A percentile compares a stretch with the other conserved stretches of the same genome.
Evolutionary conservation across 2,113 vertebrate genomes (phyloP).

Genomic region (Bungarus multicinctus): DNA sequence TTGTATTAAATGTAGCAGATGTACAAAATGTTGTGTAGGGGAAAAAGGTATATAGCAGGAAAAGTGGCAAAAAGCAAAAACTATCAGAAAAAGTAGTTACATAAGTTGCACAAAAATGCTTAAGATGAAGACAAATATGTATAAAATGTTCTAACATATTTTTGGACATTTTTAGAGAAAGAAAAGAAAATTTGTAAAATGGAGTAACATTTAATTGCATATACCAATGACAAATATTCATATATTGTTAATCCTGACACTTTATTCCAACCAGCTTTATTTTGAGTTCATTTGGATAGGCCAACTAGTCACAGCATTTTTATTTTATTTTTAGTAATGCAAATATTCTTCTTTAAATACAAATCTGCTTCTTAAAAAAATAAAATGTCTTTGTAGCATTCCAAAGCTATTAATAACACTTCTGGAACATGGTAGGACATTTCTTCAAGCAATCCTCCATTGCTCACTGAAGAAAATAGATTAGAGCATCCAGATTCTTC

Average conservation of each 20-base stretch:
- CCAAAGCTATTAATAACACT: background rate
- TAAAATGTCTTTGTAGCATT: background rate
- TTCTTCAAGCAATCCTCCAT: background rate
- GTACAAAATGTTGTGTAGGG: background rate
- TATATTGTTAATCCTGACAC: background rate
- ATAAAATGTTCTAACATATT: background rate
- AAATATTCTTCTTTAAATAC: background rate
- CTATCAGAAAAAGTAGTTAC: background rate
- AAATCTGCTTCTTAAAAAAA: background rate
- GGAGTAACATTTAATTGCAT: background rate
- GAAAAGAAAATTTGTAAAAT: background rate
- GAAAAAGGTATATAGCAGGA: background rate
- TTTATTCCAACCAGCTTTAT: background rate
- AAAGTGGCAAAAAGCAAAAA: background rate
- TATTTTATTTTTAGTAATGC: background rate
- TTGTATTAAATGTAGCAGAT: background rate
- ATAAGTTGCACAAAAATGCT: background rate
- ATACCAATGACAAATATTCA: background rate
- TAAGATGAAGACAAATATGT: background rate
- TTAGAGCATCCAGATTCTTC: background rate
- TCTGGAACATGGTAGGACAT: background rate
- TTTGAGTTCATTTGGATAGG: background rate
- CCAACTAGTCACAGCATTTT: background rate
- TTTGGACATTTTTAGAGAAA: background rate
- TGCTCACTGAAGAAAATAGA: background rate